A percentile compares a stretch with the other conserved stretches of the same genome.
These are phyloP conservation scores for Phenganax marumi DNA, from an alignment of 92 coral and sea anemone genomes.

Conservation along the genomic window DNA sequence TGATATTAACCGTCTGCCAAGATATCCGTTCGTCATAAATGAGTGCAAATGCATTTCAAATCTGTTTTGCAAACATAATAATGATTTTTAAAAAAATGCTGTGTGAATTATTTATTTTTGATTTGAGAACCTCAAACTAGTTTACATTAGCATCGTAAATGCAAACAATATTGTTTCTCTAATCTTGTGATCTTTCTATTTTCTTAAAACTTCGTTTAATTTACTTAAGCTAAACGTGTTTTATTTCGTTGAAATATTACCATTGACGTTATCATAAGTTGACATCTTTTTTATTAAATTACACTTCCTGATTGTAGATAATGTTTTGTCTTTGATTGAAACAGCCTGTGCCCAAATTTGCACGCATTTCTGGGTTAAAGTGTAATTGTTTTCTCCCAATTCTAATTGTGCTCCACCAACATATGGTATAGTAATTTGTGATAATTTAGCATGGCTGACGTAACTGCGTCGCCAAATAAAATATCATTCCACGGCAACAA, in stretches of 20 bases:
- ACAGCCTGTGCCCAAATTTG: neutral
- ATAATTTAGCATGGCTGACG: neutral
- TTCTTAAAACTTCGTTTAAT: constrained; percentile 12
- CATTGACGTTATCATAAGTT: constrained; percentile 1
- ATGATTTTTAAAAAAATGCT: constrained; percentile 10
- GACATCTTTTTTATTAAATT: constrained; percentile 36
- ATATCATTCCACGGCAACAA: neutral
- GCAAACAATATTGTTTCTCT: neutral
- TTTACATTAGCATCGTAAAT: constrained; percentile 13
- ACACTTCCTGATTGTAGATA: constrained; percentile 20
- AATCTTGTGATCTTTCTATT: neutral
- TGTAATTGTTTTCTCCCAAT: neutral
- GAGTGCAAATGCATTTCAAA: neutral
- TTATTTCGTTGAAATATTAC: constrained; percentile 7
- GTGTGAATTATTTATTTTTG: constrained; percentile 30
- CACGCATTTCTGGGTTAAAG: neutral
- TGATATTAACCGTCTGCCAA: neutral
- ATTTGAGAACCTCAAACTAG: neutral
- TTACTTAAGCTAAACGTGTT: constrained; percentile 17
- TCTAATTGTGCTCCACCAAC: neutral
- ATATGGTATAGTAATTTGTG: constrained; percentile 11
- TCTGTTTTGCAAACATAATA: neutral
- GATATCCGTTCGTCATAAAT: neutral
- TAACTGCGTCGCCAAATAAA: neutral
- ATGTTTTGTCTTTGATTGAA: constrained; percentile 8